Base-by-base conservation (phyloP, 2,113 vertebrate genomes). In the Coptodon bakossiorum region DNA sequence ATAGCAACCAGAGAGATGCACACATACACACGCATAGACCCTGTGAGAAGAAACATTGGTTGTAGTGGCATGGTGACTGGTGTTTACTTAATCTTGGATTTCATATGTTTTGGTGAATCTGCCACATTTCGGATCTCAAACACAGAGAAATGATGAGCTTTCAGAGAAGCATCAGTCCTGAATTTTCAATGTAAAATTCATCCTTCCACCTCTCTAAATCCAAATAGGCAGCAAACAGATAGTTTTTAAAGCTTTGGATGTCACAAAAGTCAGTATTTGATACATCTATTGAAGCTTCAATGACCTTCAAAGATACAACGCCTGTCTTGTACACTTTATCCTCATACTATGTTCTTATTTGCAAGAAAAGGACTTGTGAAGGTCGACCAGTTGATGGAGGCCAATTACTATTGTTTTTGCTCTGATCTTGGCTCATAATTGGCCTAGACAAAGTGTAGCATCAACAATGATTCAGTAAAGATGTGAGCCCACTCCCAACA, bases 1-100 rank as follows among this genome's bases (percentile, higher is more conserved):
- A 95, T 95, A 92, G 94, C 94, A 96, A 96, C 95, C 76, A 13
- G 82, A 92, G 89, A 59, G 87, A 57, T 73, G 76, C 82, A 56
- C 45, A 22, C 83, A 87, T 57, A 68, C 84, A 76, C 80, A 78
- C 54, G 6, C 29, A 68, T 48, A 84, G 38, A 80, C 73, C 73
- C 17, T 48, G 63, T 8, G 53, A 68, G 78, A 22, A 91, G 83
- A 90, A 88, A 87, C 84, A 88, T 78, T 29, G 43, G 80, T 78
- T 87, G 73, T 14, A 61, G 22, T 82, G 61, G 78, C 84, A 86
- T 13, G 12, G 66, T 34, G 52, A 54, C 71, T 89, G 76, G 24
- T n/a, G 53, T 81, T 43, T 53, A 86, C 90, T 87, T 87, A 38
- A 89, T 91, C 84, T 80, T 79, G 82, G 53, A 79, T 87, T 89